These are phyloP conservation scores for Camelus dromedarius DNA, from an alignment of 2,113 vertebrate genomes.

Conservation along the genomic window DNA sequence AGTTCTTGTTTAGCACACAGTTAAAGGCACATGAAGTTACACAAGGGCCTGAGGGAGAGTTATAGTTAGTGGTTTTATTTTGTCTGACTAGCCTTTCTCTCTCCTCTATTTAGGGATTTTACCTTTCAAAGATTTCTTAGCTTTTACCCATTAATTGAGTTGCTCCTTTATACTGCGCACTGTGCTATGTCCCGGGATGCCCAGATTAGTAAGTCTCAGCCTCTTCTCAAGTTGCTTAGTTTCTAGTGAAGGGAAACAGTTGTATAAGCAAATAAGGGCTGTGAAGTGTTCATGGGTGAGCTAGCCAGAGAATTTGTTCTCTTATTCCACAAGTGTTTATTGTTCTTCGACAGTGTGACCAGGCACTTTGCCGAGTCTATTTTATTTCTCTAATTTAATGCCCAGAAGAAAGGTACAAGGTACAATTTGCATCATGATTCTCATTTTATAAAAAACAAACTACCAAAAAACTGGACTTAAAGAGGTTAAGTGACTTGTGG, in stretches of 20 bases:
- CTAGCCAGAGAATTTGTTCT: conserved; percentile 43
- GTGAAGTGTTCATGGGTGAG: neutral
- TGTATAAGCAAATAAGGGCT: neutral
- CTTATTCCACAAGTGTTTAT: neutral
- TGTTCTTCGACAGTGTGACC: neutral
- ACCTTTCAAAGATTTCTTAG: neutral
- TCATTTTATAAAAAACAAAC: neutral
- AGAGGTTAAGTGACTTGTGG: neutral
- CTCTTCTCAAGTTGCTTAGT: conserved; percentile 20
- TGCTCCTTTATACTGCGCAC: neutral
- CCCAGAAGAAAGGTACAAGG: neutral
- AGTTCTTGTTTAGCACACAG: conserved; percentile 26
- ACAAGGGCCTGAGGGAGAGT: neutral
- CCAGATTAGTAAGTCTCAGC: neutral
- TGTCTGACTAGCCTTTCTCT: neutral
- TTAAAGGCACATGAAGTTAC: conserved; percentile 3
- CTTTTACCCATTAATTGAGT: neutral
- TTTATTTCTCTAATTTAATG: neutral
- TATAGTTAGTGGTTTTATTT: neutral
- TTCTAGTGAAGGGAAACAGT: neutral
- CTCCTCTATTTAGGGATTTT: conserved; percentile 30
- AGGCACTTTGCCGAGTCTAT: neutral
- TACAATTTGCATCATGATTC: neutral
- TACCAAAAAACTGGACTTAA: neutral
- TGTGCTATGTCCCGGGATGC: neutral